phyloP scores from a whole-genome alignment of 2,888 invertebrate species.

The Chelonus formosanus region DNA sequence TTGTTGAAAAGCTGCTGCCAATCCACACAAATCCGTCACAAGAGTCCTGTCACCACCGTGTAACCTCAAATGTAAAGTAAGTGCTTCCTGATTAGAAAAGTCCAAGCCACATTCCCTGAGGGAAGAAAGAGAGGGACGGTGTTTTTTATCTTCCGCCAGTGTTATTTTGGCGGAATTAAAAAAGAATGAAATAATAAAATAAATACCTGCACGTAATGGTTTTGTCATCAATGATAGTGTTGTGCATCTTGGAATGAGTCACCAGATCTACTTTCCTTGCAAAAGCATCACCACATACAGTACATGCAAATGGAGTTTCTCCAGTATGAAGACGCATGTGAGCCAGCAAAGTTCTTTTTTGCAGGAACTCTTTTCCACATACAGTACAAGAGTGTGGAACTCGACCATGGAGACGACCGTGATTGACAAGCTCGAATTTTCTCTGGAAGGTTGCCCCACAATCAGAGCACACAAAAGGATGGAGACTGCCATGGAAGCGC shows the following conservation, averaged over 20 bases:
- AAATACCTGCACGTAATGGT: constrained; percentile 66
- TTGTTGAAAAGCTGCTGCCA: constrained; percentile 78
- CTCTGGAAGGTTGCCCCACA: constrained; percentile 87
- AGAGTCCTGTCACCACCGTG: constrained; percentile 84
- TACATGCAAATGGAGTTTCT: constrained; percentile 77
- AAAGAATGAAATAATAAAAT: constrained; percentile 19
- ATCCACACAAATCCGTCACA: constrained; percentile 82
- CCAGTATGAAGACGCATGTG: constrained; percentile 83
- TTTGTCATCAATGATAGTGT: constrained; percentile 65
- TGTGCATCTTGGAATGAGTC: constrained; percentile 69
- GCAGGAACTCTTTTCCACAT: constrained; percentile 86
- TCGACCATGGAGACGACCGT: constrained; percentile 81
- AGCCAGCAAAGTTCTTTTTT: constrained; percentile 82
- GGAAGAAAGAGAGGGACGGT: constrained; percentile 5
- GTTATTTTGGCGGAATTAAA: neutral
- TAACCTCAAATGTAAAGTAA: constrained; percentile 80
- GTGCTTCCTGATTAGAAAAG: constrained; percentile 77
- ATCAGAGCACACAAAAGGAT: constrained; percentile 92
- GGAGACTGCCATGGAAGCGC: constrained; percentile 93
- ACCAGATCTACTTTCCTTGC: constrained; percentile 76
- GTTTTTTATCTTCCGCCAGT: constrained; percentile 3
- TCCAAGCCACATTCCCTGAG: constrained; percentile 72
- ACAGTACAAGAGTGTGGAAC: constrained; percentile 84
- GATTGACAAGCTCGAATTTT: constrained; percentile 87
- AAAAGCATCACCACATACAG: constrained; percentile 81